Conservation (phyloP, 1,140 invertebrate genomes). For the Temnothorax longispinosus region DNA sequence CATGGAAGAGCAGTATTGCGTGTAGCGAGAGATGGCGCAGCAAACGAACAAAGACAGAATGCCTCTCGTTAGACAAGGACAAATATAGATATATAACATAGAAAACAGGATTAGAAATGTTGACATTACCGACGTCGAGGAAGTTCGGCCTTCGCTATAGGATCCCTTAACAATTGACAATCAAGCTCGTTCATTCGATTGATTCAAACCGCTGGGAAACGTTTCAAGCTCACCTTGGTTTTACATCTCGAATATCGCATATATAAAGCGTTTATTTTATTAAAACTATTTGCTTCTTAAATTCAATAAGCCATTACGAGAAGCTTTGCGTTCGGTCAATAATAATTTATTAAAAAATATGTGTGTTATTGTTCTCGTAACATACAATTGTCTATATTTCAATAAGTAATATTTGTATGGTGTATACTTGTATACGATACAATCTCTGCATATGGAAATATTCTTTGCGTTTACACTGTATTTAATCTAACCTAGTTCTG, state of each 20-base stretch:
- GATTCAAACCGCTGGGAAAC: not conserved
- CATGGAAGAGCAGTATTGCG: too few species aligned
- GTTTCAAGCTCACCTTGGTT: not conserved
- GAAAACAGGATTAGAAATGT: too few species aligned
- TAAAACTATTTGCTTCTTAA: not conserved
- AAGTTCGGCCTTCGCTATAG: too few species aligned
- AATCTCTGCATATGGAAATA: slow-evolving; percentile 64
- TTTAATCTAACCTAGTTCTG: slow-evolving; percentile 88
- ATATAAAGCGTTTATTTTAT: not conserved
- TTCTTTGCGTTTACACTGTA: slow-evolving; percentile 16
- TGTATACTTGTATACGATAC: slow-evolving; percentile 61
- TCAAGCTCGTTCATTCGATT: not conserved
- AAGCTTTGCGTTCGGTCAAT: slow-evolving; percentile 53
- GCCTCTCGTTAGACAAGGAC: too few species aligned
- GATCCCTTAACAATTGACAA: not conserved
- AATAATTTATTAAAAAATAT: slow-evolving; percentile 81
- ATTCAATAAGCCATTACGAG: slow-evolving; percentile 47
- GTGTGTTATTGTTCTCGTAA: slow-evolving; percentile 51
- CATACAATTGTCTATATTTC: slow-evolving; percentile 69
- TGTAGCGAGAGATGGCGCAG: too few species aligned
- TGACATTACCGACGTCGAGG: too few species aligned
- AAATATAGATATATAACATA: too few species aligned
- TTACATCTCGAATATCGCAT: not conserved
- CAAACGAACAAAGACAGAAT: too few species aligned
- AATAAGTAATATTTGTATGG: slow-evolving; percentile 65